phyloP scores from a whole-genome alignment of 2,888 invertebrate genomes.

The Drosophila kuntzei region DNA sequence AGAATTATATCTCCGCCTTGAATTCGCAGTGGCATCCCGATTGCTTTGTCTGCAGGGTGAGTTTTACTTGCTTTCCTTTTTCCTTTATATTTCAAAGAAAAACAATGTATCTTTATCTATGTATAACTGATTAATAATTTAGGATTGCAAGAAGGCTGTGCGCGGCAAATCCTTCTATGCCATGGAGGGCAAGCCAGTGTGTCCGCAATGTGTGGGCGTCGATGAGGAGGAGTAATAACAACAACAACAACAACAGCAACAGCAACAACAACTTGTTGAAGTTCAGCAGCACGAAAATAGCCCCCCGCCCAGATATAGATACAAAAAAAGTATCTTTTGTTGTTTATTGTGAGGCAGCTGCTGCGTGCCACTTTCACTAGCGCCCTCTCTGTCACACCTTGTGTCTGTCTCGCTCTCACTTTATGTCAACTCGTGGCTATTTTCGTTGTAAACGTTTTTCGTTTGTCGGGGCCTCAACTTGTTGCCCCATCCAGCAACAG shows the following conservation, averaged over 20 bases:
- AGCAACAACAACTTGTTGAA: constrained; percentile 33
- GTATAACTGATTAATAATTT: constrained; percentile 71
- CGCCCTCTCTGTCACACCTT: not conserved
- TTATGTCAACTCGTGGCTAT: constrained; percentile 58
- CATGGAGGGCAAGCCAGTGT: constrained; percentile 98
- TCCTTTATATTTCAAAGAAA: not conserved
- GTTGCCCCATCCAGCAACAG: constrained; percentile 15
- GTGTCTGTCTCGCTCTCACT: constrained; percentile 17
- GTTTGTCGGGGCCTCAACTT: constrained; percentile 13
- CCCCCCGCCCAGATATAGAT: constrained; percentile 46
- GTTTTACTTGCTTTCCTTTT: constrained; percentile 84
- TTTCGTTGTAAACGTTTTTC: constrained; percentile 69
- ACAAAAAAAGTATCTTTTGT: constrained; percentile 1
- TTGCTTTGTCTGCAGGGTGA: constrained; percentile 99
- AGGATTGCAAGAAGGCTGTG: constrained; percentile 97
- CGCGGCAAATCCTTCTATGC: constrained; percentile 98
- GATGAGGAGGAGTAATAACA: constrained; percentile 90
- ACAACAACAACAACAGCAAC: constrained; percentile 35
- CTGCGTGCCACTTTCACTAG: constrained; percentile 58
- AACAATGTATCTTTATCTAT: constrained; percentile 1
- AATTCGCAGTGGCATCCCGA: constrained; percentile 99
- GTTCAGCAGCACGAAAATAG: constrained; percentile 61
- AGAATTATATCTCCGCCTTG: constrained; percentile 98
- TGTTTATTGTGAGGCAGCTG: constrained; percentile 45
- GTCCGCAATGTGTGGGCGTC: constrained; percentile 96